phyloP scores from a whole-genome alignment of 1,140 invertebrate species.

The Papilio helenus region DNA sequence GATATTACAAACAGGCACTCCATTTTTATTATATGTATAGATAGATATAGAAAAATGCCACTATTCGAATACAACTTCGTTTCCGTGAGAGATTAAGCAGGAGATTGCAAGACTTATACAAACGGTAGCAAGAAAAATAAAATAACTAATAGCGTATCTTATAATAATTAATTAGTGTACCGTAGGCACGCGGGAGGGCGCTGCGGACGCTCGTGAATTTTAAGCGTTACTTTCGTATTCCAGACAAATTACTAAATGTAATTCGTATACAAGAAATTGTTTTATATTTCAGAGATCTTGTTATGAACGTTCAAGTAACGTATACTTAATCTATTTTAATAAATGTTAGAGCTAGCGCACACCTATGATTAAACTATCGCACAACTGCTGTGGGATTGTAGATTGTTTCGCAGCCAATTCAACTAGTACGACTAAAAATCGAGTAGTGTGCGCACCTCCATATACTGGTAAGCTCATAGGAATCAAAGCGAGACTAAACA shows the following conservation, averaged over 20 bases:
- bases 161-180: neutral
- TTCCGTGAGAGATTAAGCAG: neutral
- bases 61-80: neutral
- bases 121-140: neutral
- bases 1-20: too few species aligned
- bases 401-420: too few species aligned
- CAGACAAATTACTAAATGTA: neutral
- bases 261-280: neutral
- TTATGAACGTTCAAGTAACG: neutral
- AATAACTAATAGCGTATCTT: slow-evolving; percentile 14
- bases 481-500: too few species aligned
- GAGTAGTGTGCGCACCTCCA: too few species aligned
- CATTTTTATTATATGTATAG: too few species aligned
- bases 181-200: neutral
- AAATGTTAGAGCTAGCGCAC: too few species aligned
- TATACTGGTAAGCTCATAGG: too few species aligned
- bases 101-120: neutral
- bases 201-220: neutral
- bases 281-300: neutral
- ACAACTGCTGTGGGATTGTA: too few species aligned
- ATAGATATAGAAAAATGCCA: neutral
- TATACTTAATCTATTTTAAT: neutral
- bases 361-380: too few species aligned
- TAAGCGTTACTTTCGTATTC: neutral
- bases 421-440: too few species aligned